Conservation (phyloP, 2,888 invertebrate genomes). For the Gandaritis pyraliata region DNA sequence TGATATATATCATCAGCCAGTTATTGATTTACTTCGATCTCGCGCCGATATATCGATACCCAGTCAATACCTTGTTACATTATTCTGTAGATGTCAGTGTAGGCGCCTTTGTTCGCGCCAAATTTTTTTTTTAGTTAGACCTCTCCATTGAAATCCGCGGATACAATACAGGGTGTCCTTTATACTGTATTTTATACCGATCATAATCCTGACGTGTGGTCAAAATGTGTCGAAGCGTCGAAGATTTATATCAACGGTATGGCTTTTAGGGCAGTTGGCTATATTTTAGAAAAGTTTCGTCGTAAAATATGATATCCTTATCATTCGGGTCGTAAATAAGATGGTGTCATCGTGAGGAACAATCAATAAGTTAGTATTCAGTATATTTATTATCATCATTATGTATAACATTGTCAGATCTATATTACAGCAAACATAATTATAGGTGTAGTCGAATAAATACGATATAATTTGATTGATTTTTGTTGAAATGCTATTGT, state of each 20-base stretch:
- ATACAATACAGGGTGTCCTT: conserved; percentile 61
- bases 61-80: conserved; percentile 71
- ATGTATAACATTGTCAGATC: too few species aligned
- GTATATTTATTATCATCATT: too few species aligned
- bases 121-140: conserved; percentile 73
- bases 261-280: conserved; percentile 54
- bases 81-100: conserved; percentile 75
- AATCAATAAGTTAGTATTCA: too few species aligned
- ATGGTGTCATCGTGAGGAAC: too few species aligned
- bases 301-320: conserved; percentile 38
- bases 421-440: too few species aligned
- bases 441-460: too few species aligned
- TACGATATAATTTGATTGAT: too few species aligned
- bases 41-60: conserved; percentile 75
- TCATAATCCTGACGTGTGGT: conserved; percentile 80
- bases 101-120: conserved; percentile 81
- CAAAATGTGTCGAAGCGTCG: conserved; percentile 81
- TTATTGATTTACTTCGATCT: conserved; percentile 76
- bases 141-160: conserved; percentile 65
- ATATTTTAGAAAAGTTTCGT: conserved; percentile 48
- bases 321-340: conserved; percentile 19
- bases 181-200: conserved; percentile 73
- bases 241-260: conserved; percentile 71
- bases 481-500: too few species aligned
- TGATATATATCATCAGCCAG: conserved; percentile 71